phyloP scores from a whole-genome alignment of 2,797 vertebrate genomes.

The Phrynocephalus guinanensis region DNA sequence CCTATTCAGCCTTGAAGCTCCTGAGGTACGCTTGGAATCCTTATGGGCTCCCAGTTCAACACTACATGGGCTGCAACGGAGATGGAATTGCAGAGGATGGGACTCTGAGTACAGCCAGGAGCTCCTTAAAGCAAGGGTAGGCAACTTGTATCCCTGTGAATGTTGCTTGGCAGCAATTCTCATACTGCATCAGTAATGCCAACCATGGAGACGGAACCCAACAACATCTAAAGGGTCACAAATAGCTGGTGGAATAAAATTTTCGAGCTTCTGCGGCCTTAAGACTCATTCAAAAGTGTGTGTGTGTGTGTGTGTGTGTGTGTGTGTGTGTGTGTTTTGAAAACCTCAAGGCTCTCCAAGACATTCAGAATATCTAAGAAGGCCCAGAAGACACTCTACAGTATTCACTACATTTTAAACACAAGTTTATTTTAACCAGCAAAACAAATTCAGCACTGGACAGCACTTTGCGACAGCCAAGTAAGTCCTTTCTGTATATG shows the following conservation, averaged over 20 bases:
- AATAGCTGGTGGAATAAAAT: neutral
- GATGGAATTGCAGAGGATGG: too few relatives aligned
- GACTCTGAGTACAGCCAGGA: too few relatives aligned
- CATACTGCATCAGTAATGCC: too few relatives aligned
- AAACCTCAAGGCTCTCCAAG: neutral
- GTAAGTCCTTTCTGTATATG: conserved; percentile 58
- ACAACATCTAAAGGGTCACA: neutral
- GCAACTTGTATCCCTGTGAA: too few relatives aligned
- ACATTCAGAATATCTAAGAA: conserved; percentile 14
- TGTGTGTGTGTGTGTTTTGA: neutral
- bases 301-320: neutral
- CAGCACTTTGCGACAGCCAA: conserved; percentile 60
- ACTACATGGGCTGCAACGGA: too few relatives aligned
- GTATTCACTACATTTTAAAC: conserved; percentile 35
- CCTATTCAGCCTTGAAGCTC: neutral
- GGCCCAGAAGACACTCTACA: conserved; percentile 32
- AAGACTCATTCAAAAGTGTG: neutral
- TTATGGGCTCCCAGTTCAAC: too few relatives aligned
- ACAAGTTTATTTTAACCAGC: conserved; percentile 51
- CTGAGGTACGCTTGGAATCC: neutral
- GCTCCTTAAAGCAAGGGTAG: too few relatives aligned
- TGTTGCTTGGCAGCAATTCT: too few relatives aligned
- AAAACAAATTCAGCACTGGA: conserved; percentile 72
- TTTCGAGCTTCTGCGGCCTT: neutral
- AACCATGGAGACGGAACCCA: neutral